Base-by-base conservation (phyloP, 2,888 invertebrate genomes). In the Ochlodes sylvanus region DNA sequence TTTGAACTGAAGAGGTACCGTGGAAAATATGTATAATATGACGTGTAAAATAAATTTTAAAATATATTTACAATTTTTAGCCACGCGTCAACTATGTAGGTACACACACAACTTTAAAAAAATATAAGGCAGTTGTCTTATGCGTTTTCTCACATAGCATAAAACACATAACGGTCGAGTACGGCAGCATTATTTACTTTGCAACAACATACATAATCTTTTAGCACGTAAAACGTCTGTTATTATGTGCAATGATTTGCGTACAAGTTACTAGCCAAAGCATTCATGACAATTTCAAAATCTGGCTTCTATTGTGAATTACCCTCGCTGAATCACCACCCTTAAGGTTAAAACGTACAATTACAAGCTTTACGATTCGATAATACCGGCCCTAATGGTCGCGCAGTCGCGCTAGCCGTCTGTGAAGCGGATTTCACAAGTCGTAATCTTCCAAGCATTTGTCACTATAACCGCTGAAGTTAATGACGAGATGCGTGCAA, bases 401-500 rank as follows among this genome's bases (percentile, higher is more conserved):
- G 15, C 60, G 42, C 15, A 17, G 14, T 21, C 34, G 44, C 15
- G 17, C 17, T 12, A 10, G 54, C 34, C 32, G 19, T 66, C 42
- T 61, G 58, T 66, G 57, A 27, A n/a, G 32, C 3, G 57, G 0
- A 56, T 68, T 62, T 68, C 61, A 62, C 61, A 68, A 62, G 42
- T 19, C 14, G 47, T 56, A 61, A 68, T 62, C 67, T 56, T 62
- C 61, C 56, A 56, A 68, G 47, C 61, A 62, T 68, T 68, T 62
- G 61, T 68, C 62, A 55, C 44, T 52, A 19, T 50, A 38, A 66
- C 54, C 42, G 32, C 14, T 34, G 54, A 15, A 56, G 38, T 19
- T 68, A 68, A 68, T 68, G 68, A 21, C 50, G 17, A 32, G 44
- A 34, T 68, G 67, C 67, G 61, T 68, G 67, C 62, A 68, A 68